Conservation (phyloP, 1,140 invertebrate genomes). For the Teleopsis dalmanni region DNA sequence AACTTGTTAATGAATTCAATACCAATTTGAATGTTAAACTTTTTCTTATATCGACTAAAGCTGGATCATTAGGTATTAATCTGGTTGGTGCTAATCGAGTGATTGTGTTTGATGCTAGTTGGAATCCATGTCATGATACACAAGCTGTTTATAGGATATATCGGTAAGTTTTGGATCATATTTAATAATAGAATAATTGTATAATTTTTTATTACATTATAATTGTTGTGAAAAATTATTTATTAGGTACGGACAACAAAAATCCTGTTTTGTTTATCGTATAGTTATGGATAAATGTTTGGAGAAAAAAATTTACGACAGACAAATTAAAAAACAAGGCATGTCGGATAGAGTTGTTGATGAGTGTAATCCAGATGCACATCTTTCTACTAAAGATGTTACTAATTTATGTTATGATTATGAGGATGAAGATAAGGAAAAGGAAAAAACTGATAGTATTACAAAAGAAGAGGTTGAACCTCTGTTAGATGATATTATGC, state of each 20-base stretch:
- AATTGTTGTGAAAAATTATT: background rate
- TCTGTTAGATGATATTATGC: conserved; percentile 73
- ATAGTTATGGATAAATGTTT: conserved; percentile 94
- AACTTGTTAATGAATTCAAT: conserved; percentile 96
- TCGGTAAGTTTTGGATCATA: conserved; percentile 44
- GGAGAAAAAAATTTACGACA: conserved; percentile 96
- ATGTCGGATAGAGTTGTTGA: conserved; percentile 97
- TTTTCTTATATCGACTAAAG: conserved; percentile 95
- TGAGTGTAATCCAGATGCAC: conserved; percentile 94
- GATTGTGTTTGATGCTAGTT: conserved; percentile 95
- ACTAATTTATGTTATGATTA: conserved; percentile 90
- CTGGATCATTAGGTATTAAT: conserved; percentile 96
- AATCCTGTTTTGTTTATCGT: conserved; percentile 91
- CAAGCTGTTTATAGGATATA: conserved; percentile 98
- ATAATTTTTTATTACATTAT: background rate
- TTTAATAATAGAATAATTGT: background rate
- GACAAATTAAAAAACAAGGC: conserved; percentile 95
- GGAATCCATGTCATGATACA: conserved; percentile 99
- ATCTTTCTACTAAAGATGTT: conserved; percentile 89
- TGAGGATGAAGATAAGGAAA: conserved; percentile 69
- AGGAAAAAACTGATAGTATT: conserved; percentile 18
- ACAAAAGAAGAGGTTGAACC: conserved; percentile 57
- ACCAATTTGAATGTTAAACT: conserved; percentile 78
- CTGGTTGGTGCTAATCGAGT: conserved; percentile 94
- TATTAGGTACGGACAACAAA: conserved; percentile 78